phyloP scores from a whole-genome alignment of 2,113 vertebrate genomes.

The Sylvia atricapilla region DNA sequence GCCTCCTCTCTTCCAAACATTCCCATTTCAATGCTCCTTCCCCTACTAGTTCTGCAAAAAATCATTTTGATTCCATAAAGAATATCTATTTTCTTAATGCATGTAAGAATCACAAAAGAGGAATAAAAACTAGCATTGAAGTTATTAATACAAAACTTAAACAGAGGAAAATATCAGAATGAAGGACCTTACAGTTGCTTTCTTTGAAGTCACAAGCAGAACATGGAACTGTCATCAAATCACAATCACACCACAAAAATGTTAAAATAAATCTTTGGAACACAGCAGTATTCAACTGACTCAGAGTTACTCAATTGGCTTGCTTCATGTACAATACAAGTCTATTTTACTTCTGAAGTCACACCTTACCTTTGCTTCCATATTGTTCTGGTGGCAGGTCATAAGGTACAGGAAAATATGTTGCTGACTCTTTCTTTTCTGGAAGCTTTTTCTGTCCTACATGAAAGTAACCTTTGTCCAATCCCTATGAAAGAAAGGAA shows the following conservation, averaged over 20 bases:
- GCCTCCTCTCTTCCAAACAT: not conserved
- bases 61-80: not conserved
- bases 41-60: not conserved
- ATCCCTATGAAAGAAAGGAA: constrained; percentile 46
- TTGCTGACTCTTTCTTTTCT: constrained; percentile 54
- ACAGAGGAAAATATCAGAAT: not conserved
- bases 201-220: not conserved
- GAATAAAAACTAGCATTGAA: not conserved
- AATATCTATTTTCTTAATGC: not conserved
- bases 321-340: not conserved
- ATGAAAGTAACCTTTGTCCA: constrained; percentile 73
- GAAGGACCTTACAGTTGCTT: not conserved
- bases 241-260: not conserved
- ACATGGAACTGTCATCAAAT: not conserved
- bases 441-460: constrained; percentile 77
- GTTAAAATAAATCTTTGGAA: not conserved
- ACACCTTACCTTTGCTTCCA: constrained; percentile 81
- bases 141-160: not conserved
- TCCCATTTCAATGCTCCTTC: not conserved
- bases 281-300: not conserved
- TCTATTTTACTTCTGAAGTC: not conserved
- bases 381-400: constrained; percentile 90
- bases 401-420: constrained; percentile 88
- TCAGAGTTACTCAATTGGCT: not conserved
- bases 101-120: not conserved